Evolutionary conservation across 2,113 vertebrate species (phyloP), one percentile per base, ranked within the genome.

Genomic region (Mobula birostris): DNA sequence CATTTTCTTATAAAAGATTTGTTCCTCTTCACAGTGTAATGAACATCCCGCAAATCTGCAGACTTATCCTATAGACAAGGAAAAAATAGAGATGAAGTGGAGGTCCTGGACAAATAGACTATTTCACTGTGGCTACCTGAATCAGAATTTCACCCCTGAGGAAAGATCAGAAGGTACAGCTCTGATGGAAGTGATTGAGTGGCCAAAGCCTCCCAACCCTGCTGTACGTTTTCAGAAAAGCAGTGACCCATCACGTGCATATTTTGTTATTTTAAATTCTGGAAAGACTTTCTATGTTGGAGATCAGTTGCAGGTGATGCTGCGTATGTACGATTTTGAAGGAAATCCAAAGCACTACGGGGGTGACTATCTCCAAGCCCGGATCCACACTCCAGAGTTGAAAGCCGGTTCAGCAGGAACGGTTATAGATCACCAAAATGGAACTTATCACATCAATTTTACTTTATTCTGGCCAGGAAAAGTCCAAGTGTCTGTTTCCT

Each of bases 71-170:
- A 29, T 36, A 91, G 66, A 4, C 0, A 91, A 66, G 29, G 29
- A 91, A 32, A 21, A 63, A 19, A 68, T 15, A 17, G 9, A 17
- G 61, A 7, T 15, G 9, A 15, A 68, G 11, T 14, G 19, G n/a
- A n/a, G 29, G n/a, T 58, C 29, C 8, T 80, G 78, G 88, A 68
- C 32, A 8, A 0, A 17, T 15, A 70, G 17, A 21, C 17, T 91
- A 15, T 19, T 70, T n/a, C 98, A 97, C 96, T 99, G 99, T 77
- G 96, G 96, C 74, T 98, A 97, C 14, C 95, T 97, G 12, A 80
- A 80, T 80, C 29, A 80, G 12, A 80, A 27, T 0, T 80, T 80
- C 32, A 80, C 78, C 1, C 27, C 78, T n/a, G 78, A 29, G 32
- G 78, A 80, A 80, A 80, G 78, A 11, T 29, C 78, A 32, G 78